Base-by-base conservation (phyloP, 2,113 vertebrate genomes). In the Illadopsis cleaveri region DNA sequence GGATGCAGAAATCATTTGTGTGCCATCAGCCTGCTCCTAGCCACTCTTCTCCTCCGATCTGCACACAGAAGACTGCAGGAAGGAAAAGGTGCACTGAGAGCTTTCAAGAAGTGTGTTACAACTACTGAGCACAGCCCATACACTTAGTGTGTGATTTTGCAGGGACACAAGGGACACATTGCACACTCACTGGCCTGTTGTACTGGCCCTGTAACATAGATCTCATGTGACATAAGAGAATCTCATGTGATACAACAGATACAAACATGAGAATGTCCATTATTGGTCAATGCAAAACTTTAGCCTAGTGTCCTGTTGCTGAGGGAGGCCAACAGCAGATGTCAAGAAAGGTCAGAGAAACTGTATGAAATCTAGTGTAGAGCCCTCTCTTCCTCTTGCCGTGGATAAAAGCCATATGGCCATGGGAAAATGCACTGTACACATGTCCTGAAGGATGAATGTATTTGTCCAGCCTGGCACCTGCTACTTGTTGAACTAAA, bases 401-500 rank as follows among this genome's bases (percentile, higher is more conserved):
- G 14, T 13, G 44, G 44, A 37, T 1, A 72, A 51, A 82, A 47
- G 23, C 56, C 38, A n/a, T 0, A 6, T 2, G 28, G 30, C 33
- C 51, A 31, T 21, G 19, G 47, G 51, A 54, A 53, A 53, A 50
- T 0, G 3, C 3, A 10, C 10, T 3, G 38, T 2, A 16, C 54
- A 15, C 37, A 3, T 2, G 11, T 9, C 20, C 58, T 35, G 61
- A n/a, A 17, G 51, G 13, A n/a, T 4, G 50, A 66, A 28, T 11
- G 0, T 48, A 24, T 2, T 5, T 0, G 5, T 9, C 28, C 60
- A 15, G 7, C 37, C 40, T 60, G 27, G 15, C 31, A 57, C 28
- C 24, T 35, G 10, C 50, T 21, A 40, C 42, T 22, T 23, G 15
- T 2, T n/a, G 28, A 53, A 35, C 69, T 58, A 1, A 40, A 21